Base-by-base conservation (phyloP, 2,113 vertebrate species). In the Perca schrenkii region DNA sequence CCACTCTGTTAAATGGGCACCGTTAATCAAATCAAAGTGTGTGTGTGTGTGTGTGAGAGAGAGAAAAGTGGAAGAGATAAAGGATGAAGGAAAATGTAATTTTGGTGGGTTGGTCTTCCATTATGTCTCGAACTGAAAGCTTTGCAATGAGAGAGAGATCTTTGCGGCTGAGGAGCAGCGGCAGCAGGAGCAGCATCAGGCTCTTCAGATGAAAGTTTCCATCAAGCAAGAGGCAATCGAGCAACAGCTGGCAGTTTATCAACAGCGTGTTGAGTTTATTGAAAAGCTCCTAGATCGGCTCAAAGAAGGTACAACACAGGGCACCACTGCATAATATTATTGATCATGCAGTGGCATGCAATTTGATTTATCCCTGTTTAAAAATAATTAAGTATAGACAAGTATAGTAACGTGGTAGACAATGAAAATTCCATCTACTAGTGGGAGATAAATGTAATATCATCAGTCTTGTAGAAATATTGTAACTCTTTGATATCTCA, bases 281-380 rank as follows among this genome's bases (percentile, higher is more conserved):
- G 74, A 68, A 64, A 92, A 92, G 66, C 84, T 90, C 77, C 80
- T 92, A 50, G 82, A 92, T n/a, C 89, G 87, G 69, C 74, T 94
- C 50, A 93, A 93, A 83, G 68, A 75, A 64, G 92, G 92, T 94
- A 89, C 40, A 52, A 22, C 22, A 25, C 6, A n/a, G 8, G 10
- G 14, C 13, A 43, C 0, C 13, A 13, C 28, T 64, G 34, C 36
- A 66, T 31, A 28, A n/a, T 61, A 43, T 43, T 53, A 22, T 28
- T 28, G 28, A 28, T 28, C 28, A 28, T 28, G 28, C 28, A 28
- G 28, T 28, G 28, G 28, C 28, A 28, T 28, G 2, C 28, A 28
- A 28, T 47, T 25, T 17, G n/a, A 65, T 65, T 16, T 11, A 15
- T 66, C 22, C n/a, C 14, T 15, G 14, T 50, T 31, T 43, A 43